Percentiles rank a stretch among this genome's conserved stretches.
These are phyloP conservation scores for Columba janthina DNA, from an alignment of 2,113 vertebrate species.

Conservation along the genomic window DNA sequence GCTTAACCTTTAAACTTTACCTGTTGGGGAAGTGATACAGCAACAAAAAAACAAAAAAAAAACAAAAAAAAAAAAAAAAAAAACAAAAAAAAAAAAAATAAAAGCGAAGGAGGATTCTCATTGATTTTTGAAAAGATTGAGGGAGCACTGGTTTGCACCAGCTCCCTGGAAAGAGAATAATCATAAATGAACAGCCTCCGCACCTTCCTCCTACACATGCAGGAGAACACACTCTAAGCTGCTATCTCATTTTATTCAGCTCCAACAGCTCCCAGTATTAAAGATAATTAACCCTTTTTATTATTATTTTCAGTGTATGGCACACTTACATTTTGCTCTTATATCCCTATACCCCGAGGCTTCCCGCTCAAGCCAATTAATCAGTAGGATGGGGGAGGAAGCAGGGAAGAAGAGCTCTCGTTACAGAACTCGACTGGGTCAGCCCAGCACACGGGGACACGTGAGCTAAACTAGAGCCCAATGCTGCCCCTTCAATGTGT, in stretches of 20 bases:
- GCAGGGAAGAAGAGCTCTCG: neutral
- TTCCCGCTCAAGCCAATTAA: constrained; percentile 12
- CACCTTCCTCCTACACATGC: neutral
- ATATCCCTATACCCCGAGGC: neutral
- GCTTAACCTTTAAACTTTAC: neutral
- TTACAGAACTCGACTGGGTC: neutral
- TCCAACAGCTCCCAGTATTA: neutral
- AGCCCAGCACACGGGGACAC: rapidly evolving
- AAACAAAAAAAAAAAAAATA: neutral
- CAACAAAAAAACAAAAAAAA: too few species aligned
- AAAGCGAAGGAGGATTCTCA: neutral
- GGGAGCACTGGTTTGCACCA: neutral
- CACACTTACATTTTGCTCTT: constrained; percentile 6
- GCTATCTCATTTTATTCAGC: constrained; percentile 38
- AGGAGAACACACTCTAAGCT: neutral
- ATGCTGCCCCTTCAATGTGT: rapidly evolving
- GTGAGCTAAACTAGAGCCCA: neutral
- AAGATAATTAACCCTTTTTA: constrained; percentile 45
- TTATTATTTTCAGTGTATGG: neutral
- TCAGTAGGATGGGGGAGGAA: neutral
- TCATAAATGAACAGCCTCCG: constrained; percentile 52
- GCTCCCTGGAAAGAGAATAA: neutral
- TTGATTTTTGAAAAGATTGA: constrained; percentile 1
- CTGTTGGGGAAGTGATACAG: neutral
- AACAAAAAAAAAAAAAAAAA: too few species aligned